phyloP scores from a whole-genome alignment of 2,113 vertebrate genomes.

The Gavialis gangeticus region DNA sequence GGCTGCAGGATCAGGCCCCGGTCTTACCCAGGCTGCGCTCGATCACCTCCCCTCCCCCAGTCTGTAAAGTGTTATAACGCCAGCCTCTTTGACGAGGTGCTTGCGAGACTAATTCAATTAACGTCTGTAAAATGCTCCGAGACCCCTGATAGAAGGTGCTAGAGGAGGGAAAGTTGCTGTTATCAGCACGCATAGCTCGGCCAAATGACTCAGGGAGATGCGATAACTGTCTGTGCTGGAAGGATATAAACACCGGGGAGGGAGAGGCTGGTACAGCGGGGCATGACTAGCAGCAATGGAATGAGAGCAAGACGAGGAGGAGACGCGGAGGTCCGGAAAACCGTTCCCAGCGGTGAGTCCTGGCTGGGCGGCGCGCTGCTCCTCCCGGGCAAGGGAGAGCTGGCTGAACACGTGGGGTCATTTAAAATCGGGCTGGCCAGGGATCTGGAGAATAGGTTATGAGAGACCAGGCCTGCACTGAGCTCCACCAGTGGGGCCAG shows the following conservation, averaged over 20 bases:
- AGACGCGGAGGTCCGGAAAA: constrained; percentile 66
- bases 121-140: constrained; percentile 65
- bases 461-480: neutral
- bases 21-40: neutral
- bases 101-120: constrained; percentile 31
- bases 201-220: constrained; percentile 62
- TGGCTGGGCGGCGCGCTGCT: constrained; percentile 63
- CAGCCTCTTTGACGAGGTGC: neutral
- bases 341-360: constrained; percentile 65
- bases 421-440: constrained; percentile 32
- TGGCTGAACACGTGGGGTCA: constrained; percentile 58
- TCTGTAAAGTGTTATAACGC: neutral
- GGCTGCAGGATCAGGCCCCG: neutral
- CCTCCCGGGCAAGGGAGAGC: constrained; percentile 58
- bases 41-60: neutral
- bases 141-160: constrained; percentile 72
- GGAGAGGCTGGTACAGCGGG: constrained; percentile 68
- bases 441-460: neutral
- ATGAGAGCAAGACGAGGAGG: constrained; percentile 65
- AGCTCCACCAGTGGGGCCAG: constrained; percentile 2
- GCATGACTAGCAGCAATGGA: constrained; percentile 71
- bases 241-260: constrained; percentile 62
- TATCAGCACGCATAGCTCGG: constrained; percentile 5
- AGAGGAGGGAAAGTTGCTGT: constrained; percentile 65
- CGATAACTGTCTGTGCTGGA: constrained; percentile 60